These are phyloP conservation scores for Bugulina stolonifera DNA, from an alignment of 2,888 invertebrate genomes.

Conservation along the genomic window DNA sequence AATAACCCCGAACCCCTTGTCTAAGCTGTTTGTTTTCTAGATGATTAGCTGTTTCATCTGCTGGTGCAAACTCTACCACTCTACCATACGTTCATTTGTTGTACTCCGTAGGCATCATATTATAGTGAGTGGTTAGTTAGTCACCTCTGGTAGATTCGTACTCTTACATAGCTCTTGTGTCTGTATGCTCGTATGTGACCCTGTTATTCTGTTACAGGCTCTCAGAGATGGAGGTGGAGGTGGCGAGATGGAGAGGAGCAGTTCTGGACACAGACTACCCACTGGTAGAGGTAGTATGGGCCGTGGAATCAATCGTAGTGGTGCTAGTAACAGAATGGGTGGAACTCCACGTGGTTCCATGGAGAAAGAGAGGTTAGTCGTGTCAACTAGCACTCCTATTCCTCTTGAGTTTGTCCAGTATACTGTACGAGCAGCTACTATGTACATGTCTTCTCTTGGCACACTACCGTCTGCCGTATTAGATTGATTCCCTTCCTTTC, in stretches of 20 bases:
- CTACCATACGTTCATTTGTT: too few species aligned
- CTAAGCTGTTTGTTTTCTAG: too few species aligned
- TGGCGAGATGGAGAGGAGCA: neutral
- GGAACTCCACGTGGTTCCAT: constrained; percentile 15
- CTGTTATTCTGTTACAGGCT: neutral
- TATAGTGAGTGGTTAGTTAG: too few species aligned
- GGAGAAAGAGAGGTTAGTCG: constrained; percentile 17
- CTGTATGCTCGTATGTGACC: too few species aligned
- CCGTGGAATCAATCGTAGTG: neutral
- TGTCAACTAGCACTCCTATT: neutral
- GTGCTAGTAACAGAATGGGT: neutral
- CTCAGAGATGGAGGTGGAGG: neutral
- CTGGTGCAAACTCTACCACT: too few species aligned
- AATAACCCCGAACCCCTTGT: too few species aligned
- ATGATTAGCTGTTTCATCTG: too few species aligned
- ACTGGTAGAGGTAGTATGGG: neutral
- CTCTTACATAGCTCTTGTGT: neutral
- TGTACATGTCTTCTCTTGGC: too few species aligned
- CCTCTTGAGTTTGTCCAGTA: neutral
- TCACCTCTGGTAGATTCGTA: neutral
- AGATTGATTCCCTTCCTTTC: too few species aligned
- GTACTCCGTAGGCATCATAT: too few species aligned
- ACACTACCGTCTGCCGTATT: too few species aligned
- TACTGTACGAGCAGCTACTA: too few species aligned
- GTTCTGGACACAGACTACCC: neutral